Base-by-base conservation (phyloP, 1,140 invertebrate genomes). In the Armadillidium nasatum region DNA sequence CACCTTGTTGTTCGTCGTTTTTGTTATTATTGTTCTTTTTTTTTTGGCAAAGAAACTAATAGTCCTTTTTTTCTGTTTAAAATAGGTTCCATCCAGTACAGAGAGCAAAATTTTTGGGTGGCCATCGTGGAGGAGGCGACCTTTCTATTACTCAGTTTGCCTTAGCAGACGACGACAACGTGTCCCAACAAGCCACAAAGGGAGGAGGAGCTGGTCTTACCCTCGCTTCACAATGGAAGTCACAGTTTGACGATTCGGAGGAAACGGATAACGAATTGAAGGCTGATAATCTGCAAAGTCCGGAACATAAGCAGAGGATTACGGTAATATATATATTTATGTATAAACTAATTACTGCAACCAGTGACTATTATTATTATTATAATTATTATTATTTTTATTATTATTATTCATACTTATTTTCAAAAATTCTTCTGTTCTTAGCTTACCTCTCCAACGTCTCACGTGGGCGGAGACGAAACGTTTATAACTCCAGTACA, bases 241-340 rank as follows among this genome's bases (percentile, higher is more conserved):
- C 93, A 3, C 93, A 95, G 83, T 96, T 96, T 83, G 94, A 96
- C 83, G 94, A 96, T 83, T 95, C 93, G 0, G 94, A 96, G 81
- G 93, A 94, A 82, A 94, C 93, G 0, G 94, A 96, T 84, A 94
- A 95, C 84, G 82, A 96, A 84, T 94, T 93, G 92, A 94, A 94
- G 83, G 91, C 91, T 73, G 93, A 95, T 77, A 88, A 89, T 80
- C 83, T 90, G 43, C 89, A 89, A 77, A 91, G 90, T 83, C 90
- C 90, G 0, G 90, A 91, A 80, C 90, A 91, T 82, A 88, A 88
- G 81, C 79, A 80, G 21, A 46, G 79, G 33, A 66, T 81, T 21
- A 77, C 79, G 70, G 79, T 81, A 73, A 78, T 77, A n/a, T n/a
- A n/a, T n/a, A n/a, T n/a, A n/a, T n/a, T n/a, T n/a, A 78, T 66